Evolutionary conservation across 92 coral and sea anemone species (phyloP), one percentile per base, ranked within the genome.

Genomic region (Nematostella vectensis): DNA sequence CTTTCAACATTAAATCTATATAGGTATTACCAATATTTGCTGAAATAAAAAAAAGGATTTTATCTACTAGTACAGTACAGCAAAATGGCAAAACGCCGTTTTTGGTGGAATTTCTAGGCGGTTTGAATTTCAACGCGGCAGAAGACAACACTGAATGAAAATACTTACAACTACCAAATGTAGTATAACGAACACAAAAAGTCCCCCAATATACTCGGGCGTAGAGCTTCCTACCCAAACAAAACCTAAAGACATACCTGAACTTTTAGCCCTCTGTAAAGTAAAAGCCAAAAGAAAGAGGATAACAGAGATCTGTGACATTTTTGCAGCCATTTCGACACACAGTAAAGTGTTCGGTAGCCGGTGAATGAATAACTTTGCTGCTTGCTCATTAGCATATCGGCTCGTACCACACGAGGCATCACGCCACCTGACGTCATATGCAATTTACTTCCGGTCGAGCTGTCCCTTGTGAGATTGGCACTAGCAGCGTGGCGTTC

Each of bases 361-460:
- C 16, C 29, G 25, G 63, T 55, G 44, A 66, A 55, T 64, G 61
- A 42, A 33, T 33, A 33, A 33, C 40, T 33, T 33, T 33, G 15
- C 15, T 15, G 40, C 40, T 33, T n/a, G n/a, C n/a, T 33, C 40
- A 33, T 33, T 33, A 33, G 40, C 40, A 33, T 33, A 33, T 33
- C 40, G 15, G 40, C 40, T 15, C 6, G 40, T 6, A 30, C 25
- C 69, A 63, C 59, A 63, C 69, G 68, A 49, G 70, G 61, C 16
- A 67, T 67, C 74, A 67, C 74, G 49, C 74, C 74, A 67, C 48
- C 4, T 67, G 74, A 67, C 74, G 74, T 67, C 74, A 67, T 31
- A 19, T 13, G 25, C 17, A 21, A n/a, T 51, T 64, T 40, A 33
- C 70, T 64, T 64, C 70, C 70, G 70, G 70, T 64, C 42, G 20